Base-by-base conservation (phyloP, 2,113 vertebrate genomes). In the Poeciliopsis retropinna region DNA sequence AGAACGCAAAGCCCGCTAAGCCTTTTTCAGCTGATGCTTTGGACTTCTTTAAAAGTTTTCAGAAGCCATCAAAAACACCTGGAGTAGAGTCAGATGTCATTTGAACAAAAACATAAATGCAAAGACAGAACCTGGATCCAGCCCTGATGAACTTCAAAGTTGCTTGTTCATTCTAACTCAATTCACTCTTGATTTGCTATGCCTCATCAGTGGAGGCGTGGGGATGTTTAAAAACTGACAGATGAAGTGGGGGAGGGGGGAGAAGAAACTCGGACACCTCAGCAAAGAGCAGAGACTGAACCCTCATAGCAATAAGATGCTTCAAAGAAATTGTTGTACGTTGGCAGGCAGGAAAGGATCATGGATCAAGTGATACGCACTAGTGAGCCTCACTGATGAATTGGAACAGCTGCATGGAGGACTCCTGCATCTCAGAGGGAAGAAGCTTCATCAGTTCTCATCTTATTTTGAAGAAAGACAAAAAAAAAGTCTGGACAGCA, bases 1-100 rank as follows among this genome's bases (percentile, higher is more conserved):
- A 15, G 60, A 64, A 85, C 70, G 87, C 76, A 76, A 71, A 75
- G 76, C 80, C 41, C 5, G n/a, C 75, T 61, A 47, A 83, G 74
- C 76, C 76, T 85, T 72, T 78, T 64, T 78, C 69, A n/a, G 54
- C 28, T 71, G 30, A 76, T 19, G 69, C 74, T 73, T 67, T 66
- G 65, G 62, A 71, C 57, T 72, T 61, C 77, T 82, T 77, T 74
- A 68, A 57, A 75, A 73, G 66, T 60, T 70, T 76, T 63, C 1
- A 29, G 34, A 11, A 57, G 32, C 17, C 76, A 60, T 70, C 34
- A 17, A 69, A 72, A 65, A 5, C 39, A 73, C 73, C 81, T 81
- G 72, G 67, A 72, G 64, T 29, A 66, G 67, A 72, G 70, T 62
- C 29, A 70, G 17, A 30, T 71, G 67, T 67, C 47, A 34, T 0